Percentiles rank a stretch among this genome's conserved stretches.
phyloP scores from a whole-genome alignment of 2,113 vertebrate species.

The Siphamia tubifer region DNA sequence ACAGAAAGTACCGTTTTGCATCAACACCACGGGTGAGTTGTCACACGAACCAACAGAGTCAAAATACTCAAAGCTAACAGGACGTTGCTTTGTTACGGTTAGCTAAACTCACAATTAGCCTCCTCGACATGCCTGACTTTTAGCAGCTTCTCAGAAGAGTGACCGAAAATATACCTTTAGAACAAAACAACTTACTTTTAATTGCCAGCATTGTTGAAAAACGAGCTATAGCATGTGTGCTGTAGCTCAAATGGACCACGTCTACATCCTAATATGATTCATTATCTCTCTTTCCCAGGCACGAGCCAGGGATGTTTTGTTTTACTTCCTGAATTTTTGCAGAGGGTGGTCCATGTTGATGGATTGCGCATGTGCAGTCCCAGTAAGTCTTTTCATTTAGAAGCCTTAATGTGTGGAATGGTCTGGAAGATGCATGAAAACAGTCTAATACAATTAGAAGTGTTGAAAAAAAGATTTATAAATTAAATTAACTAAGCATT shows the following conservation, averaged over 20 bases:
- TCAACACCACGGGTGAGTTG: background rate
- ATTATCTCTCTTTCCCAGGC: constrained; percentile 23
- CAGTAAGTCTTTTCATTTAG: background rate
- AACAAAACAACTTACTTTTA: constrained; percentile 59
- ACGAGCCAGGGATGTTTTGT: constrained; percentile 63
- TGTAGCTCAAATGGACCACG: constrained; percentile 3
- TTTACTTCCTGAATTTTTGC: constrained; percentile 73
- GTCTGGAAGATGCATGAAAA: too few species aligned
- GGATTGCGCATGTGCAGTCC: constrained; percentile 47
- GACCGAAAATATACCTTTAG: background rate
- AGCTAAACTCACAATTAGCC: constrained; percentile 34
- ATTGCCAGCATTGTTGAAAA: constrained; percentile 4
- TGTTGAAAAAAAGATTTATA: too few species aligned
- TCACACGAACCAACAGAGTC: background rate
- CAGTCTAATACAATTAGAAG: too few species aligned
- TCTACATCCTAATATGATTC: constrained; percentile 56
- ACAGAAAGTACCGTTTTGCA: too few species aligned
- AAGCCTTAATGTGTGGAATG: too few species aligned
- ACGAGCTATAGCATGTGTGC: constrained; percentile 33
- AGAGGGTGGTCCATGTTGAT: constrained; percentile 61
- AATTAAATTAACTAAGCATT: too few species aligned
- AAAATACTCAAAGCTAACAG: too few species aligned
- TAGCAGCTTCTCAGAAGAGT: background rate
- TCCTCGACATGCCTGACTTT: constrained; percentile 12
- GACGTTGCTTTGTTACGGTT: constrained; percentile 4